Evolutionary conservation across 64 coral and sea anemone genomes (phyloP), one percentile per base, ranked within the genome.

Genomic region (Stichodactyla helianthus): DNA sequence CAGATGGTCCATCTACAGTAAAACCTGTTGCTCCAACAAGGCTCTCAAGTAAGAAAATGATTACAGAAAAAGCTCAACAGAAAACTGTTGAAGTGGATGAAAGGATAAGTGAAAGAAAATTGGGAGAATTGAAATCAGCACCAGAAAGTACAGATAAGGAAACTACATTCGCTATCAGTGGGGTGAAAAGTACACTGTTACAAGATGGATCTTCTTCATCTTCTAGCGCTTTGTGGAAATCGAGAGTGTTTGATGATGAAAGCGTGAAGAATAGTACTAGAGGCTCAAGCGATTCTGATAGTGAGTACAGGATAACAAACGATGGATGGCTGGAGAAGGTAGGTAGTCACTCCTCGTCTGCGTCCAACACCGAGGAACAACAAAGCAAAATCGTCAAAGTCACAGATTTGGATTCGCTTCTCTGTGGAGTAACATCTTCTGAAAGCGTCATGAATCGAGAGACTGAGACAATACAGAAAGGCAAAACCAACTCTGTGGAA

Each of bases 381-480:
- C 6, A 31, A 23, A 31, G 23, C 5, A 74, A 74, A 74, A 31
- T 74, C n/a, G 25, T 74, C 20, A 74, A 74, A 74, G 68, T 81
- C 4, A 81, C 78, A 54, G 51, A 81, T 16, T 81, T 81, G 17
- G 78, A 81, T 81, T 81, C 78, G 17, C 52, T 81, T 51, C 14
- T 74, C 23, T 0, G 68, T 4, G 68, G 26, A 26, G 68, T 74
- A 28, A 31, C 5, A 74, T 74, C 68, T 74, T 31, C 25, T 27
- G 8, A 31, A 28, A 31, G 68, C 23, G 68, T 65, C 19, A 9
- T 7, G 35, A 44, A 44, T 44, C 35, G 35, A 20, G 22, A 65
- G 19, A n/a, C 62, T n/a, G 19, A 65, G 8, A 7, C 12, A 6
- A 5, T 74, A 31, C 22, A 7, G 8, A 74, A 74, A 31, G 0